Evolutionary conservation across 2,888 invertebrate genomes (phyloP), one percentile per base, ranked within the genome.

Genomic region (Euzophera pinguis): DNA sequence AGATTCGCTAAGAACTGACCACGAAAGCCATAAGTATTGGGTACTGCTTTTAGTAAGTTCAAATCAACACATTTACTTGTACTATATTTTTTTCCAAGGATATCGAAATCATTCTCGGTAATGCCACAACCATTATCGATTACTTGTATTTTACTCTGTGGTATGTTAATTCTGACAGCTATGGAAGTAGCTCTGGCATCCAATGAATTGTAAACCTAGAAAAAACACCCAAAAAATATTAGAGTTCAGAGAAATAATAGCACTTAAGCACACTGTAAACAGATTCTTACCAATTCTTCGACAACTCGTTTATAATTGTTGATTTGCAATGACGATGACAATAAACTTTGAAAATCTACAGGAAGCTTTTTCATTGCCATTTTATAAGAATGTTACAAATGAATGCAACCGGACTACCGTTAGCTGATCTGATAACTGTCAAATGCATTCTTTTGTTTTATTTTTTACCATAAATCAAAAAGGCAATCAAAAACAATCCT

Each of bases 71-170:
- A 92, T 81, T 94, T 95, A 72, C 92, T 95, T 0, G 95, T 93
- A 66, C 91, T 84, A 65, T 93, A 91, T 59, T 92, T 91, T 60
- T 86, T 76, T 10, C 94, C 95, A 47, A 95, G 69, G 17, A 80
- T 59, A 45, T 86, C 69, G 55, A 96, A 84, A 69, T 93, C 91
- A 22, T 78, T 67, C 62, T 83, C 76, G 1, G 79, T 63, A 29
- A 96, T 92, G 1, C 96, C 96, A 62, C 59, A 64, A 1, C 96
- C 96, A 85, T 96, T 95, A 72, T 96, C 96, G 37, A 95, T 90
- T 5, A 96, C 93, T 91, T 95, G 94, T 60, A 96, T 89, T 60
- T 89, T 91, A 64, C 90, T 91, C 56, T 91, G 87, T 53, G 82
- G 71, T 22, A 93, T 77, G 73, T 95, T 86, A 17, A 96, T 73